Conservation (phyloP, 2,113 vertebrate species). For the Pycnonotus jocosus region DNA sequence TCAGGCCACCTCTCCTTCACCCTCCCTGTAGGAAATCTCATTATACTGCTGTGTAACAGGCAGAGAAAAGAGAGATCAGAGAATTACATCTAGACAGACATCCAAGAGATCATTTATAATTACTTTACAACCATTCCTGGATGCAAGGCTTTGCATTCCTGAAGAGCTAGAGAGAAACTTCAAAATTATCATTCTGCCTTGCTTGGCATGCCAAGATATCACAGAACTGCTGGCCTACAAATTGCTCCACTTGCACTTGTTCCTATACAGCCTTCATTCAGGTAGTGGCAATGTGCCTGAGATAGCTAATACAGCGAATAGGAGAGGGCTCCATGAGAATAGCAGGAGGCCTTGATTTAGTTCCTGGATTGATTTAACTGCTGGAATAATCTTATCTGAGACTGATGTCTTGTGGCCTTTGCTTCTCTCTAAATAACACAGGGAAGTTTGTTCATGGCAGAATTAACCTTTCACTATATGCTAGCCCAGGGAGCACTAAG, state of each 20-base stretch:
- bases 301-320: not conserved
- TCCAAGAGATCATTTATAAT: not conserved
- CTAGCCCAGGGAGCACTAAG: not conserved
- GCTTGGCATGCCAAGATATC: not conserved
- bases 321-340: not conserved
- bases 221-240: not conserved
- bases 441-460: not conserved
- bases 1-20: not conserved
- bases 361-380: not conserved
- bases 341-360: not conserved
- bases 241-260: not conserved
- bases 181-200: not conserved
- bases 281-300: fast-evolving
- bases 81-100: not conserved
- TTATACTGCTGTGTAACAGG: not conserved
- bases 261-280: not conserved
- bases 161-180: not conserved
- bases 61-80: not conserved
- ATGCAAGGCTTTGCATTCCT: not conserved
- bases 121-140: not conserved
- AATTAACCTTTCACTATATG: not conserved
- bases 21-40: not conserved
- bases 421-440: not conserved
- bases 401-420: not conserved
- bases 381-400: not conserved